Conservation (phyloP, 35 echinoderm and acorn worm genomes). For the Acanthaster planci region DNA sequence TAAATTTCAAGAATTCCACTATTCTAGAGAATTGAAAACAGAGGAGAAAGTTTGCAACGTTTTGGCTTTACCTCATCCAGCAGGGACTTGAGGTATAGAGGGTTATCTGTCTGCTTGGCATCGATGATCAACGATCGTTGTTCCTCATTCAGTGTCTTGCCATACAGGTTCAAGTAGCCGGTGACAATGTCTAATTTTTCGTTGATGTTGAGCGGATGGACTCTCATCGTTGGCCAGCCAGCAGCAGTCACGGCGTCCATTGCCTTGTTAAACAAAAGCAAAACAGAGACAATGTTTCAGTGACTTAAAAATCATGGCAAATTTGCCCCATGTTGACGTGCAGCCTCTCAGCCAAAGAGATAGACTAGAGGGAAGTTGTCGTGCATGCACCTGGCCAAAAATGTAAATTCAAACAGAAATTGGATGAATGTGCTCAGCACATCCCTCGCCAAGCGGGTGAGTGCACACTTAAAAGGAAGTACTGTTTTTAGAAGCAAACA, state of each 20-base stretch:
- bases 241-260: slow-evolving; percentile 51
- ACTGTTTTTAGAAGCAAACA: no score
- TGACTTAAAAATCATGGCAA: not conserved
- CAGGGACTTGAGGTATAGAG: slow-evolving; percentile 80
- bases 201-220: slow-evolving; percentile 51
- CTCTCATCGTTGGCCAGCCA: slow-evolving; percentile 67
- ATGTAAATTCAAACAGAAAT: no score
- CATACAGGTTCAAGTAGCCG: slow-evolving; percentile 76
- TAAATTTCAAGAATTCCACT: no score
- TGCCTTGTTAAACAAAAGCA: slow-evolving; percentile 32
- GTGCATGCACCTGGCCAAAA: no score
- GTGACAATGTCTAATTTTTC: slow-evolving; percentile 80
- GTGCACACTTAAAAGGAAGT: no score
- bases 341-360: no score
- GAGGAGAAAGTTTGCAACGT: no score
- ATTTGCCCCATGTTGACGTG: not conserved
- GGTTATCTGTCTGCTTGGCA: slow-evolving; percentile 70
- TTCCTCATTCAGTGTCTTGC: slow-evolving; percentile 76
- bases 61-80: slow-evolving; percentile 72
- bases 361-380: no score
- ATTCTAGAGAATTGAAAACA: no score
- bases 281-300: not conserved
- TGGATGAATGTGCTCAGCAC: no score
- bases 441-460: no score
- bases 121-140: slow-evolving; percentile 64